Conservation (phyloP, 2,888 invertebrate species). For the Oxytorus armatus region DNA sequence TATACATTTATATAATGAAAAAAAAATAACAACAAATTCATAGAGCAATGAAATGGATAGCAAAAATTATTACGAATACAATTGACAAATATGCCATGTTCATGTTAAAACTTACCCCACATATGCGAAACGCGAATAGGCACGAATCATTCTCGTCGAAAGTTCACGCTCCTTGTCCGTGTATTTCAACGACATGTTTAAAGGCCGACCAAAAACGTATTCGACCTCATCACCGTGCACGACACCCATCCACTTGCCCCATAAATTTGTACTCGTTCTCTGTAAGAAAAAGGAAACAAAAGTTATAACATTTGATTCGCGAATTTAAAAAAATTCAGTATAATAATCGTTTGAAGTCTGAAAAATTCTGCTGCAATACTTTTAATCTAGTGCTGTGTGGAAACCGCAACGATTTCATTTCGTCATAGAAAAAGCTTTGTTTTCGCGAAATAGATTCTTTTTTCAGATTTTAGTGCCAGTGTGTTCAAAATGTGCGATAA, state of each 20-base stretch:
- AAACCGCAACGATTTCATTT: too few relatives aligned
- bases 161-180: constrained; percentile 94
- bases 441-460: too few relatives aligned
- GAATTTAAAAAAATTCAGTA: too few relatives aligned
- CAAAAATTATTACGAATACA: not conserved
- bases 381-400: too few relatives aligned
- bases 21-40: not conserved
- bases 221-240: constrained; percentile 99
- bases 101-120: constrained; percentile 91
- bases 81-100: too few relatives aligned
- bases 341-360: too few relatives aligned
- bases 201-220: constrained; percentile 98
- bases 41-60: too few relatives aligned
- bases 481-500: too few relatives aligned
- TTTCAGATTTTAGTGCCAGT: too few relatives aligned
- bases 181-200: constrained; percentile 95
- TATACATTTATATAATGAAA: not conserved
- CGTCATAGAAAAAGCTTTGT: too few relatives aligned
- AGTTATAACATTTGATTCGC: not conserved
- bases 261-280: constrained; percentile 96
- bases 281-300: constrained; percentile 85
- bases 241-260: constrained; percentile 99
- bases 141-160: constrained; percentile 95
- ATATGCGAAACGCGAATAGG: constrained; percentile 96
- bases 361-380: too few relatives aligned